These are phyloP conservation scores for Chesias legatella DNA, from an alignment of 2,888 invertebrate species.

Conservation along the genomic window DNA sequence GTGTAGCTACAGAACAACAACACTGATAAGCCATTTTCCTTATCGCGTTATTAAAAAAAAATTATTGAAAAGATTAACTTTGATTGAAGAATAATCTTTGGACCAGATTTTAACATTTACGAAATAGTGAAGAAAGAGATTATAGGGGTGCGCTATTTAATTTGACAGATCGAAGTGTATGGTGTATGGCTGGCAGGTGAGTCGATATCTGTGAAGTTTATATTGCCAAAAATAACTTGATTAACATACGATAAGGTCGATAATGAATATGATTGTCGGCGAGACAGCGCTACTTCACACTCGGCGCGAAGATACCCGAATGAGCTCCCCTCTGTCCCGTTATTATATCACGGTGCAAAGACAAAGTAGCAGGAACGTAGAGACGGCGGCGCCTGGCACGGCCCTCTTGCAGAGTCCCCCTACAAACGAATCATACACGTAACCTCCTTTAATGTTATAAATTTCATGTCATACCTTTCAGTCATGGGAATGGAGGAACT, in stretches of 20 bases:
- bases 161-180: slow-evolving; percentile 68
- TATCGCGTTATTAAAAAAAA: slow-evolving; percentile 62
- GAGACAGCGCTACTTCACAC: slow-evolving; percentile 31
- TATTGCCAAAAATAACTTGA: slow-evolving; percentile 29
- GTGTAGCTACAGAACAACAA: slow-evolving; percentile 77
- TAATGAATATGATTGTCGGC: slow-evolving; percentile 20
- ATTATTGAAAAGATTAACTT: slow-evolving; percentile 28
- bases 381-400: slow-evolving; percentile 60
- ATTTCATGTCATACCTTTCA: not conserved
- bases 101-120: slow-evolving; percentile 1
- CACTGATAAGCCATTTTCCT: slow-evolving; percentile 61
- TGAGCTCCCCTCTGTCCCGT: slow-evolving; percentile 52
- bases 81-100: slow-evolving; percentile 2
- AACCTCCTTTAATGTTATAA: slow-evolving; percentile 7
- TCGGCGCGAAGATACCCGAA: slow-evolving; percentile 37
- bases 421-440: slow-evolving; percentile 31
- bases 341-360: slow-evolving; percentile 51
- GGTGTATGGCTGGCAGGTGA: slow-evolving; percentile 71
- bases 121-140: slow-evolving; percentile 13
- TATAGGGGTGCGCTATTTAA: slow-evolving; percentile 37
- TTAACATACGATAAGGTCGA: slow-evolving; percentile 21
- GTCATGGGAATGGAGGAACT: too few relatives aligned
- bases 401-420: slow-evolving; percentile 37
- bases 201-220: slow-evolving; percentile 32
- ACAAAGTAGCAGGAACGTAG: slow-evolving; percentile 47